phyloP scores from a whole-genome alignment of 2,888 invertebrate species.

The Cataglyphis rosenhaueri region DNA sequence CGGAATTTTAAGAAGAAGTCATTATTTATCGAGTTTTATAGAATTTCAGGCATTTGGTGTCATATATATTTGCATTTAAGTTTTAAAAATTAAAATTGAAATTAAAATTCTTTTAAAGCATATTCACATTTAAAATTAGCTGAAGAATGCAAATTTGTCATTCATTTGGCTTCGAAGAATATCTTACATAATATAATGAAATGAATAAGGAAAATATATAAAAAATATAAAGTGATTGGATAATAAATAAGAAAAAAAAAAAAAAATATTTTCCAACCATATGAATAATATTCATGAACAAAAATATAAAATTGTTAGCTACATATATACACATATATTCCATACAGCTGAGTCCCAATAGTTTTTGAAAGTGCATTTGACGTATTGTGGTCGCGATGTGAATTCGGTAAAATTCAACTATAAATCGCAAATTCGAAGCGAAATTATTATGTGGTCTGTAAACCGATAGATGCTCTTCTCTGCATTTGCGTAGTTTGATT shows the following conservation, averaged over 20 bases:
- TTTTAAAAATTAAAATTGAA: neutral
- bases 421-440: slow-evolving; percentile 66
- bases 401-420: slow-evolving; percentile 50
- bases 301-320: slow-evolving; percentile 24
- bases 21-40: neutral
- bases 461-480: slow-evolving; percentile 20
- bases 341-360: slow-evolving; percentile 2
- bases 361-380: slow-evolving; percentile 23
- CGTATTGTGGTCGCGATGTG: slow-evolving; percentile 37
- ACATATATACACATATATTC: neutral
- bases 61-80: neutral
- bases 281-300: neutral
- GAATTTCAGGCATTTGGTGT: neutral
- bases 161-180: neutral
- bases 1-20: neutral
- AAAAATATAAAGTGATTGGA: neutral
- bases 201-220: neutral
- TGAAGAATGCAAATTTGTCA: neutral
- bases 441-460: slow-evolving; percentile 54
- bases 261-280: neutral
- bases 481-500: slow-evolving; percentile 32
- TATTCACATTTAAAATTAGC: neutral
- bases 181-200: neutral
- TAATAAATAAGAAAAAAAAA: neutral
- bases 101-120: neutral